Evolutionary conservation across 2,888 invertebrate species (phyloP).

Genomic region (Venustoraphidia nigricollis): DNA sequence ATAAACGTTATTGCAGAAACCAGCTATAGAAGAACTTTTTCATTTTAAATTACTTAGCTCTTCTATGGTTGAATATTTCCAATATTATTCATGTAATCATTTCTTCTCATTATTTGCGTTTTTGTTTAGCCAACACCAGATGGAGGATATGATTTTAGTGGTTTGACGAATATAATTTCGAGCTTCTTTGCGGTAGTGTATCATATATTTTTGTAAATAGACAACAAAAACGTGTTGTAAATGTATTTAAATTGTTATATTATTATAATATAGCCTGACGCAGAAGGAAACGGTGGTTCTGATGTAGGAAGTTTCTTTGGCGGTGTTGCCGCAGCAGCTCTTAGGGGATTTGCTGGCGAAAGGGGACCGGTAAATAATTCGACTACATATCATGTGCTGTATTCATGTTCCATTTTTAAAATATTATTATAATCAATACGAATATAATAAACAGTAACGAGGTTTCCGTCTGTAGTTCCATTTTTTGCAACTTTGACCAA

Average conservation of each 20-base stretch:
- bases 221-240: background rate
- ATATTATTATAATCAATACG: too few species aligned
- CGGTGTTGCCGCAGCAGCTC: constrained; percentile 24
- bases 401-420: too few species aligned
- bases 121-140: constrained; percentile 11
- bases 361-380: constrained; percentile 23
- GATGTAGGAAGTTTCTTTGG: constrained; percentile 28
- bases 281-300: constrained; percentile 25
- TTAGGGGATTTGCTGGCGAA: constrained; percentile 25
- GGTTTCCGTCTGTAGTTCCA: too few species aligned
- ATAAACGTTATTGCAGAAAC: too few species aligned
- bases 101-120: too few species aligned
- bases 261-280: constrained; percentile 17
- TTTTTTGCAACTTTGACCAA: too few species aligned
- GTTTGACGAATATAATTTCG: constrained; percentile 23
- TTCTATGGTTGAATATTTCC: too few species aligned
- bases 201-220: background rate
- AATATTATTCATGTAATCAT: too few species aligned
- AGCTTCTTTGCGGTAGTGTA: constrained; percentile 25
- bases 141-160: constrained; percentile 26
- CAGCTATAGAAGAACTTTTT: too few species aligned
- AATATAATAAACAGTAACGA: too few species aligned
- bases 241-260: background rate
- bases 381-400: background rate
- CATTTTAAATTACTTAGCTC: too few species aligned